These are phyloP conservation scores for Ceyx melanurus DNA, from an alignment of 2,113 vertebrate genomes.

Conservation along the genomic window DNA sequence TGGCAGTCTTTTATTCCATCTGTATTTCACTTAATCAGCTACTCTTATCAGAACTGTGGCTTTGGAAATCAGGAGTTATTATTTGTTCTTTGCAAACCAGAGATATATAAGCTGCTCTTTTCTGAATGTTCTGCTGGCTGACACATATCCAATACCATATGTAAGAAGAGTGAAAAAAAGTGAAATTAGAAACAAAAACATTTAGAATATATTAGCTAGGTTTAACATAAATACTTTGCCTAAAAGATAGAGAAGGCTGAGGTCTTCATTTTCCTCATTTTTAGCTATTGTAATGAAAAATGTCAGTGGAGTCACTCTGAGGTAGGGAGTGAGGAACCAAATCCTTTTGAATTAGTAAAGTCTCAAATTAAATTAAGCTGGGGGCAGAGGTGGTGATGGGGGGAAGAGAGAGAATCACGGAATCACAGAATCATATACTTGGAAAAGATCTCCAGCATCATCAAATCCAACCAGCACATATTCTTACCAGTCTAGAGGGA, in stretches of 20 bases:
- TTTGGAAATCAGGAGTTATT: neutral
- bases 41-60: constrained; percentile 38
- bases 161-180: neutral
- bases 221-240: neutral
- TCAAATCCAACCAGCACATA: no score
- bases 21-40: constrained; percentile 38
- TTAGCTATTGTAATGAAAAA: neutral
- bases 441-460: no score
- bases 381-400: no score
- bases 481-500: no score
- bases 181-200: neutral
- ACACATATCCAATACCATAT: neutral
- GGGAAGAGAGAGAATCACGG: no score
- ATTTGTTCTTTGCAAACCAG: neutral
- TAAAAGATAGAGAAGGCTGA: neutral
- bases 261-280: neutral
- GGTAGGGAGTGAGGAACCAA: neutral
- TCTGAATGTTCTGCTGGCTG: neutral
- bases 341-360: neutral
- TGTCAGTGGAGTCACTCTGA: neutral
- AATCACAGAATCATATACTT: no score
- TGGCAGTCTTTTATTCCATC: constrained; percentile 47
- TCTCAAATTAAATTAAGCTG: neutral
- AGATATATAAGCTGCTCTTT: neutral
- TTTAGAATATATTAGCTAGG: neutral